Evolutionary conservation across 2,888 invertebrate species (phyloP).

Genomic region (Pristionchus maxplancki): DNA sequence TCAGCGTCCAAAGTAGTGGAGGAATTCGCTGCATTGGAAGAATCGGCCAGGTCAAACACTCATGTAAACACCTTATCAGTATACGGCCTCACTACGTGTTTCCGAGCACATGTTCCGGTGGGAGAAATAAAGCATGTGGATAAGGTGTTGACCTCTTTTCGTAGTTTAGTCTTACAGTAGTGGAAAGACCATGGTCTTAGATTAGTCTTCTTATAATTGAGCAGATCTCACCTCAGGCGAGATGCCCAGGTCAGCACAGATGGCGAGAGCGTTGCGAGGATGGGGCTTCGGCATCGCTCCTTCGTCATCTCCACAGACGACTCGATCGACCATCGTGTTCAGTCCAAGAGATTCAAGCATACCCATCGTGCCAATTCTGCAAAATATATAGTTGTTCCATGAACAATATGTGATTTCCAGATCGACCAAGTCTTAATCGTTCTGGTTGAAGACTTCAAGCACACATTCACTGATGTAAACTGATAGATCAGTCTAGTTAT

Average conservation of each 20-base stretch:
- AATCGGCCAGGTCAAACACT: neutral
- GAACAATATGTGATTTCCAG: too few relatives aligned
- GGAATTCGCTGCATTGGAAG: conserved; percentile 8
- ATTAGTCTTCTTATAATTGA: too few relatives aligned
- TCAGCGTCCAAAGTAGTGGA: conserved; percentile 7
- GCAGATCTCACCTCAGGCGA: conserved; percentile 67
- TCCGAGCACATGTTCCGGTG: too few relatives aligned
- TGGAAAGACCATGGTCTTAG: too few relatives aligned
- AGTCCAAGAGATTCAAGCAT: conserved; percentile 69
- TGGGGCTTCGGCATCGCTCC: conserved; percentile 79
- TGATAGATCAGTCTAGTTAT: neutral
- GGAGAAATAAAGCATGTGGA: too few relatives aligned
- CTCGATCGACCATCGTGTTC: conserved; percentile 77
- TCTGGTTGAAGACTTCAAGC: too few relatives aligned
- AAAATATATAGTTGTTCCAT: conserved; percentile 30
- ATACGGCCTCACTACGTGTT: too few relatives aligned
- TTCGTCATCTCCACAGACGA: conserved; percentile 80
- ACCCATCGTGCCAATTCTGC: conserved; percentile 69
- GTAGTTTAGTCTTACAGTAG: too few relatives aligned
- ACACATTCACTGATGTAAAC: neutral
- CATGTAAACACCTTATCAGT: conserved; percentile 12
- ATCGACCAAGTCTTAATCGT: too few relatives aligned
- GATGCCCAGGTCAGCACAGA: conserved; percentile 70
- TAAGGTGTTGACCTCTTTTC: too few relatives aligned
- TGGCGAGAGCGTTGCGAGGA: conserved; percentile 78